Conservation (phyloP, 2,113 vertebrate genomes). For the Misgurnus mizolepis region DNA sequence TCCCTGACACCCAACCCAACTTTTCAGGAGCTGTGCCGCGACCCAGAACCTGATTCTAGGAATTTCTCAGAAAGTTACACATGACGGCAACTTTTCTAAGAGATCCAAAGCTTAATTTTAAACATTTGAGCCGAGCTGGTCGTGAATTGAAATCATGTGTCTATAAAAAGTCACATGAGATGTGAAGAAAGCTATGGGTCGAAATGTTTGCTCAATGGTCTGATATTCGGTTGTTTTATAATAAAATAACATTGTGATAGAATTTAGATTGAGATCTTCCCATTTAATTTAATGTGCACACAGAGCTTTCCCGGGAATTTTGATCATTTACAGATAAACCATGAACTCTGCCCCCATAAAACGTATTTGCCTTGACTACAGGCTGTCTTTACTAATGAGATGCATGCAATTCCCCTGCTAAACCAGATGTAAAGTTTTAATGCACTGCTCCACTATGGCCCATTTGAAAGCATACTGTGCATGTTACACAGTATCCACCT, state of each 20-base stretch:
- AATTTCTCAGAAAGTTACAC: slow-evolving; percentile 9
- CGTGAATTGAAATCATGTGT: too few relatives aligned
- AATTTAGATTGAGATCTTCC: too few relatives aligned
- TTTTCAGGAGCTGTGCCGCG: too few relatives aligned
- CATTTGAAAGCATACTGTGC: slow-evolving; percentile 61
- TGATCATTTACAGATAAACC: slow-evolving; percentile 21
- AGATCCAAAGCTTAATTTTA: too few relatives aligned
- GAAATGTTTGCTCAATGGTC: too few relatives aligned
- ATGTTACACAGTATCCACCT: slow-evolving; percentile 39
- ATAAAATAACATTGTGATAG: too few relatives aligned
- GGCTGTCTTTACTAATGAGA: background rate
- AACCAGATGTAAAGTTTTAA: background rate
- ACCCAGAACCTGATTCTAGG: background rate
- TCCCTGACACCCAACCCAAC: too few relatives aligned
- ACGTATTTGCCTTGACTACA: background rate
- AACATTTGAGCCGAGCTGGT: too few relatives aligned
- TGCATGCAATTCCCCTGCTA: background rate
- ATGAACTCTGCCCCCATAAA: slow-evolving; percentile 1
- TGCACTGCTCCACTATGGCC: slow-evolving; percentile 18
- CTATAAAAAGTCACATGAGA: too few relatives aligned
- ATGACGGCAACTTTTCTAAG: background rate
- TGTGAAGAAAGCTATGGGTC: too few relatives aligned
- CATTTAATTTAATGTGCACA: background rate
- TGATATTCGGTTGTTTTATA: too few relatives aligned
- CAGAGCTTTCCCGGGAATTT: background rate